Percentiles rank a stretch among this genome's conserved stretches.
These are phyloP conservation scores for Echinarachnius parma DNA, from an alignment of 53 echinoderm and acorn worm species.

Conservation along the genomic window DNA sequence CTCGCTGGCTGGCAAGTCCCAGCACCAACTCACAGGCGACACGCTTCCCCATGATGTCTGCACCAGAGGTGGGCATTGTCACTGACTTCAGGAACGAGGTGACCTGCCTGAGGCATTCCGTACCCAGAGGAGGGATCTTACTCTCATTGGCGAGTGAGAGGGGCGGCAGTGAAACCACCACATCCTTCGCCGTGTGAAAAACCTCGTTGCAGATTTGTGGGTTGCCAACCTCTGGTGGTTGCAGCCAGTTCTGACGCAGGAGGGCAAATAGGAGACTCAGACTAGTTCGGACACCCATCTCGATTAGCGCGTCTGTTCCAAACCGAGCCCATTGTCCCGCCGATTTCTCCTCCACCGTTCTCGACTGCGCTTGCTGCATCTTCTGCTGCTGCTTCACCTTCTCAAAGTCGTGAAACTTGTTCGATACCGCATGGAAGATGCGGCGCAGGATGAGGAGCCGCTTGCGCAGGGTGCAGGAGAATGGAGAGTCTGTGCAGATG, in stretches of 20 bases:
- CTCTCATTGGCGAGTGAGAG: conserved; percentile 95
- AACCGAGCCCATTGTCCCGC: conserved; percentile 61
- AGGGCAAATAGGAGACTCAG: conserved; percentile 92
- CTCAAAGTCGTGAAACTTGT: conserved; percentile 96
- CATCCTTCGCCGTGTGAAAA: conserved; percentile 79
- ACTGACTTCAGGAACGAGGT: conserved; percentile 87
- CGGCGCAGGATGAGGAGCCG: conserved; percentile 75
- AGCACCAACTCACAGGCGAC: conserved; percentile 85
- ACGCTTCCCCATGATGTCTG: conserved; percentile 78
- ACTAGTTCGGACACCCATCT: conserved; percentile 98
- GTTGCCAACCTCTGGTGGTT: conserved; percentile 40
- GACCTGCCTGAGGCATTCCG: conserved; percentile 87
- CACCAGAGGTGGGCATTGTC: conserved; percentile 88
- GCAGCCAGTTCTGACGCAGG: conserved; percentile 86
- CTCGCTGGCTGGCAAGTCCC: conserved; percentile 87
- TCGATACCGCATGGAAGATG: conserved; percentile 88
- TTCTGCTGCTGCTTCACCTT: conserved; percentile 94
- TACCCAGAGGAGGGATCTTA: conserved; percentile 87
- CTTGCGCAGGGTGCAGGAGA: conserved; percentile 75
- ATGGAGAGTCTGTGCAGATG: conserved; percentile 89
- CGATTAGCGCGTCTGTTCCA: conserved; percentile 91
- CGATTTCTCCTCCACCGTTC: conserved; percentile 73
- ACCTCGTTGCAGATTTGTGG: conserved; percentile 87
- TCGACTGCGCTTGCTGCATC: conserved; percentile 78
- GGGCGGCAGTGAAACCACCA: conserved; percentile 78